phyloP scores from a whole-genome alignment of 2,113 vertebrate species.

The Prietella phreatophila region DNA sequence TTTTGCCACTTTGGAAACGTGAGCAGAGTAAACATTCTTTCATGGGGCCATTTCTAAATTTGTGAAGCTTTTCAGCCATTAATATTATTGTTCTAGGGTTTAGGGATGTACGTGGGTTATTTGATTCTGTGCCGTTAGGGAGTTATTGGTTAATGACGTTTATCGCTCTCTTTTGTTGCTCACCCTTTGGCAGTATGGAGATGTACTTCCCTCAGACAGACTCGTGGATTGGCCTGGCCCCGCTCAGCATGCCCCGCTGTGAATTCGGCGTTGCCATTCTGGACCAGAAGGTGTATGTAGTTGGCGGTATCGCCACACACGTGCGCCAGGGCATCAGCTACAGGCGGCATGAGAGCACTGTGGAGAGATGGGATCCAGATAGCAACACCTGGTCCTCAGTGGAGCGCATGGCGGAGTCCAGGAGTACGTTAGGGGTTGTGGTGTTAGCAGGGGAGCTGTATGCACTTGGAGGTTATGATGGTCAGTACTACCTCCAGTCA shows the following conservation, averaged over 20 bases:
- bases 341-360: constrained; percentile 89
- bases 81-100: background rate
- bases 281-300: constrained; percentile 92
- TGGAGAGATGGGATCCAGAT: constrained; percentile 96
- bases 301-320: constrained; percentile 93
- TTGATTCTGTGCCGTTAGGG: background rate
- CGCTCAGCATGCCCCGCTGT: constrained; percentile 87
- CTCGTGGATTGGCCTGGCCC: constrained; percentile 96
- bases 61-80: background rate
- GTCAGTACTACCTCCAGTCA: constrained; percentile 91
- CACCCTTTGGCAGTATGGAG: constrained; percentile 80
- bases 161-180: constrained; percentile 20
- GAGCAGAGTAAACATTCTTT: constrained; percentile 52
- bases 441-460: constrained; percentile 93
- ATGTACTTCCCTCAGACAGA: constrained; percentile 98
- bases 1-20: constrained; percentile 96
- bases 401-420: constrained; percentile 88
- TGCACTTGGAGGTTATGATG: constrained; percentile 92
- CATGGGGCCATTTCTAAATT: background rate
- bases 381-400: constrained; percentile 91
- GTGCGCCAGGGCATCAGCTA: constrained; percentile 89
- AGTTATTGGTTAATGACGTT: background rate
- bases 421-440: constrained; percentile 89
- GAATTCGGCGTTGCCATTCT: constrained; percentile 94
- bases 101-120: background rate